Conservation (phyloP, 2,113 vertebrate genomes). For the Pseudorasbora parva region DNA sequence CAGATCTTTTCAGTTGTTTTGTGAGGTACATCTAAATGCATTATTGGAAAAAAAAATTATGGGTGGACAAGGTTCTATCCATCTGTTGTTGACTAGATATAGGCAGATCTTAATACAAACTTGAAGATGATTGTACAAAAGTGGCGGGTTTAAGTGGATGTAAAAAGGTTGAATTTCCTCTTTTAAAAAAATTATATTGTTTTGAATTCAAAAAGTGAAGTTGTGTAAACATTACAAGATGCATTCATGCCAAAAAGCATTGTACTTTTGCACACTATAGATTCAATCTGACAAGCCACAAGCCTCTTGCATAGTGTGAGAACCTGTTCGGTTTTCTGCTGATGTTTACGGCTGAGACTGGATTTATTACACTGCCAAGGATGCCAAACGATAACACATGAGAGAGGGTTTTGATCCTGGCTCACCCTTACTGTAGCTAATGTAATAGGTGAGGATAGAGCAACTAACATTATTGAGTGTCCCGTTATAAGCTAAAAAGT, state of each 20-base stretch:
- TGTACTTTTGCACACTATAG: background rate
- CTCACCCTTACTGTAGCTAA: background rate
- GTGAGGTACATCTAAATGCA: background rate
- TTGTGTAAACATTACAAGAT: conserved; percentile 1
- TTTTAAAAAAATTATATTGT: background rate
- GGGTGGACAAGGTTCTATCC: background rate
- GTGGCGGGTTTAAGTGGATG: background rate
- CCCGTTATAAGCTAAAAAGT: background rate
- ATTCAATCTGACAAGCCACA: conserved; percentile 4
- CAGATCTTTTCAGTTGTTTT: background rate
- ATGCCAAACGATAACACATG: conserved; percentile 35
- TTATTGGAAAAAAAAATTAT: background rate
- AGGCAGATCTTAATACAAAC: background rate
- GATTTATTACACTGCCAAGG: conserved; percentile 39
- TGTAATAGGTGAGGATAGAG: background rate
- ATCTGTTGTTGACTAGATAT: background rate
- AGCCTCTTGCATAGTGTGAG: background rate
- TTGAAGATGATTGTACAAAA: background rate
- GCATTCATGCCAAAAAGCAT: conserved; percentile 30
- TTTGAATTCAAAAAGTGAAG: conserved; percentile 6
- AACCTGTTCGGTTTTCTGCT: conserved; percentile 30
- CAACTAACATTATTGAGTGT: conserved; percentile 7
- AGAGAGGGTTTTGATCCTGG: conserved; percentile 1
- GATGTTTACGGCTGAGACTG: background rate
- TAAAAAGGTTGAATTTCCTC: background rate